These are phyloP conservation scores for Carassius carassius DNA, from an alignment of 2,113 vertebrate species.

Conservation along the genomic window DNA sequence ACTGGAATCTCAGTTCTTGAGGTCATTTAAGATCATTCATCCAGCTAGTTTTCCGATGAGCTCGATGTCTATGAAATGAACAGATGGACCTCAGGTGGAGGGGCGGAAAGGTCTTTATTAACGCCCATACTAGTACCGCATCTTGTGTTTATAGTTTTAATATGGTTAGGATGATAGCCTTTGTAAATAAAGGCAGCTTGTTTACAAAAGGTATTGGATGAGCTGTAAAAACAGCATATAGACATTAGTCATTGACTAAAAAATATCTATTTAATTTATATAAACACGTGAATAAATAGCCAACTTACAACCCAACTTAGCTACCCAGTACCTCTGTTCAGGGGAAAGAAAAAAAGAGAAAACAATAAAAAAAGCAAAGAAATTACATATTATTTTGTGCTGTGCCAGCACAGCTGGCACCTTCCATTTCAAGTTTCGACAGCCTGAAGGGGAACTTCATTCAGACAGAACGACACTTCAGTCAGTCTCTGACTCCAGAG, in stretches of 20 bases:
- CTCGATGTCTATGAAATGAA: conserved; percentile 9
- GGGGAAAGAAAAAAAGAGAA: conserved; percentile 49
- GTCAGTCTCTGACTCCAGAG: neutral
- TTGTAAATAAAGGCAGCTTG: conserved; percentile 95
- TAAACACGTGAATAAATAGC: conserved; percentile 93
- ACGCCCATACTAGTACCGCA: conserved; percentile 67
- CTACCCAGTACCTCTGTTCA: conserved; percentile 61
- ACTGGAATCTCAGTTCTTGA: conserved; percentile 16
- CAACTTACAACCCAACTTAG: conserved; percentile 66
- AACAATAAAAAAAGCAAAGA: conserved; percentile 31
- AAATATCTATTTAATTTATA: conserved; percentile 88
- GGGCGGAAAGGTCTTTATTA: neutral
- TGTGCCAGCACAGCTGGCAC: conserved; percentile 74
- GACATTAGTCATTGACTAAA: conserved; percentile 99
- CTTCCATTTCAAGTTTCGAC: conserved; percentile 77
- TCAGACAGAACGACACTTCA: conserved; percentile 55
- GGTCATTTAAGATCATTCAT: conserved; percentile 15
- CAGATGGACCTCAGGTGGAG: conserved; percentile 13
- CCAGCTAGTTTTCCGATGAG: conserved; percentile 1
- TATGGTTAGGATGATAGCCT: conserved; percentile 77
- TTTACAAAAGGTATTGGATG: conserved; percentile 88
- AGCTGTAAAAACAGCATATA: conserved; percentile 96
- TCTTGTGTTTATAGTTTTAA: conserved; percentile 58
- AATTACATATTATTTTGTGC: conserved; percentile 51
- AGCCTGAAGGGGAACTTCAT: conserved; percentile 64